phyloP scores from a whole-genome alignment of 1,140 invertebrate species.

The Drosophila bocki region DNA sequence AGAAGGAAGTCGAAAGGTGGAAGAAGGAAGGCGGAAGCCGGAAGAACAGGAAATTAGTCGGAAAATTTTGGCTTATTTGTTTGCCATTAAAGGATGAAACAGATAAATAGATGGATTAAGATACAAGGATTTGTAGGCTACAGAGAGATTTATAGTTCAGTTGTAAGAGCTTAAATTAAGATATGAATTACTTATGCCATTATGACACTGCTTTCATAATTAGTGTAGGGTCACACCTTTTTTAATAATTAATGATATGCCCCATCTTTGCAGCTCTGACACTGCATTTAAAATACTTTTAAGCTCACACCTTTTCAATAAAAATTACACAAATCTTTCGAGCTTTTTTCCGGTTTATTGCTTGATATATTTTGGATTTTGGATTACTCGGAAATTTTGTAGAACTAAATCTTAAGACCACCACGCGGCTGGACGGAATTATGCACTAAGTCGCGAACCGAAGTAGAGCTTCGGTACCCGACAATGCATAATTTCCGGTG shows the following conservation, averaged over 20 bases:
- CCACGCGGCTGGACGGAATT: conserved; percentile 33
- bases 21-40: conserved; percentile 28
- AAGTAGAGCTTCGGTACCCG: conserved; percentile 21
- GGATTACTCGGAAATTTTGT: conserved; percentile 37
- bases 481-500: conserved; percentile 56
- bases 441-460: conserved; percentile 45
- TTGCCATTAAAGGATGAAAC: conserved; percentile 13
- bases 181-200: too few species aligned
- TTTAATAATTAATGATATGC: too few species aligned
- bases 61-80: conserved; percentile 38
- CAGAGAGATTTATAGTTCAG: neutral
- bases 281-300: neutral
- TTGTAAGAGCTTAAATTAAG: too few species aligned
- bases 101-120: conserved; percentile 19
- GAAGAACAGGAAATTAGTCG: conserved; percentile 36
- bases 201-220: too few species aligned
- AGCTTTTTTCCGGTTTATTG: conserved; percentile 41
- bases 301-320: neutral
- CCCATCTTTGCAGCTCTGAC: neutral
- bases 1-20: conserved; percentile 7
- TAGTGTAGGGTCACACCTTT: too few species aligned
- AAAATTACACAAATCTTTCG: neutral
- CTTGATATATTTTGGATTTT: neutral
- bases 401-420: conserved; percentile 49
- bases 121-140: neutral